A percentile compares a stretch with the other conserved stretches of the same genome.
These are phyloP conservation scores for Acropternis orthonyx DNA, from an alignment of 2,797 vertebrate genomes.

Conservation along the genomic window DNA sequence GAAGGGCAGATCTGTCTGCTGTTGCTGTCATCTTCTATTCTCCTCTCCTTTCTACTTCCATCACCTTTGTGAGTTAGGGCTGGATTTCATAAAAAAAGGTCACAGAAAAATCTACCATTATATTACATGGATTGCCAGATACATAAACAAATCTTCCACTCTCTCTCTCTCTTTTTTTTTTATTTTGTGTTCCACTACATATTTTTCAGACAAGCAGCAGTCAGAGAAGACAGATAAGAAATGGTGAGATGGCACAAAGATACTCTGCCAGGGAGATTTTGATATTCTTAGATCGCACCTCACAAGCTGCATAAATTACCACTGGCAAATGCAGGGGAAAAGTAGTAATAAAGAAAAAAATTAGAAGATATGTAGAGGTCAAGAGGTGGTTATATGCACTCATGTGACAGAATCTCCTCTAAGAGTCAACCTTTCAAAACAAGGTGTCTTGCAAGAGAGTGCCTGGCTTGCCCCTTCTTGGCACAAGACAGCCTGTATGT, in stretches of 20 bases:
- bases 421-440: neutral
- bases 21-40: conserved; percentile 11
- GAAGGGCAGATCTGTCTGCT: conserved; percentile 37
- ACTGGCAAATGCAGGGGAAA: rapidly evolving
- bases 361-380: neutral
- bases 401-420: neutral
- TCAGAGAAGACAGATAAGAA: neutral
- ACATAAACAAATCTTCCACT: neutral
- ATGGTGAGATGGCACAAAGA: neutral
- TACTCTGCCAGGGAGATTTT: neutral
- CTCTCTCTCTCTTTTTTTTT: neutral
- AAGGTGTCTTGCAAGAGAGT: neutral
- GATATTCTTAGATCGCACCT: neutral
- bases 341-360: neutral
- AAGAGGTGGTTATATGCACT: neutral
- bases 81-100: conserved; percentile 19
- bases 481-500: rapidly evolving
- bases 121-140: neutral
- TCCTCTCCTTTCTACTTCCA: neutral
- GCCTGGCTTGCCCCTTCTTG: neutral
- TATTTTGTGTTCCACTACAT: neutral
- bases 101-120: neutral
- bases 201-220: neutral
- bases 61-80: neutral
- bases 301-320: neutral